Conservation (phyloP, 2,113 vertebrate species). For the Chroicocephalus ridibundus region DNA sequence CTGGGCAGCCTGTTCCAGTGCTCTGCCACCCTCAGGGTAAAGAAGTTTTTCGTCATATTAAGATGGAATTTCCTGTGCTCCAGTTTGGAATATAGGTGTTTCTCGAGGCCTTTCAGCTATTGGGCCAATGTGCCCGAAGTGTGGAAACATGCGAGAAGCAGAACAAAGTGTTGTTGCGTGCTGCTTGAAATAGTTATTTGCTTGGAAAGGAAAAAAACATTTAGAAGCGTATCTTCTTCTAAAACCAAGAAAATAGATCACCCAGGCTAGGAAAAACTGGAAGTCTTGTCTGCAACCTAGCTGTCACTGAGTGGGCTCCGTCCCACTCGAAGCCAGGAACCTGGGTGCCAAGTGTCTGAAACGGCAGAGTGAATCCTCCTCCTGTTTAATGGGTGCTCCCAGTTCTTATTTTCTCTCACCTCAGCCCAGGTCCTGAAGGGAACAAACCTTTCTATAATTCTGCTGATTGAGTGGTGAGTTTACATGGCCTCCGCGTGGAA, state of each 20-base stretch:
- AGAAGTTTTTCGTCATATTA: not conserved
- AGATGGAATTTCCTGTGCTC: not conserved
- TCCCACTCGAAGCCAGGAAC: not conserved
- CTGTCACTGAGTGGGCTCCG: rapidly evolving
- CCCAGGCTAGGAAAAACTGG: not conserved
- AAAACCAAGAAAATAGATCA: not conserved
- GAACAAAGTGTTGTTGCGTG: not conserved
- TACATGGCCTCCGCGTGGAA: not conserved
- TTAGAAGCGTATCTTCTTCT: not conserved
- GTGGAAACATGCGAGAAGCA: rapidly evolving
- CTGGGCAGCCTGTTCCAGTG: not conserved
- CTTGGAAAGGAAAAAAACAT: not conserved
- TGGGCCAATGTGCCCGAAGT: not conserved
- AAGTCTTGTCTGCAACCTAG: not conserved
- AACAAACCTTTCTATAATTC: not conserved
- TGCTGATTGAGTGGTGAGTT: not conserved
- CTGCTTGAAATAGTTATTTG: not conserved
- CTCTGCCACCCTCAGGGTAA: not conserved
- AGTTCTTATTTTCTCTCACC: not conserved
- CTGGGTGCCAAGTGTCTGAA: not conserved
- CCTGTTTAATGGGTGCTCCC: not conserved
- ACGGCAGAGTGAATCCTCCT: not conserved
- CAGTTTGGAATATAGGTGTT: not conserved
- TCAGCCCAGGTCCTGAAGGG: not conserved
- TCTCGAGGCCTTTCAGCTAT: not conserved